Conservation (phyloP, 2,113 vertebrate species). For the Tyrannus savana region DNA sequence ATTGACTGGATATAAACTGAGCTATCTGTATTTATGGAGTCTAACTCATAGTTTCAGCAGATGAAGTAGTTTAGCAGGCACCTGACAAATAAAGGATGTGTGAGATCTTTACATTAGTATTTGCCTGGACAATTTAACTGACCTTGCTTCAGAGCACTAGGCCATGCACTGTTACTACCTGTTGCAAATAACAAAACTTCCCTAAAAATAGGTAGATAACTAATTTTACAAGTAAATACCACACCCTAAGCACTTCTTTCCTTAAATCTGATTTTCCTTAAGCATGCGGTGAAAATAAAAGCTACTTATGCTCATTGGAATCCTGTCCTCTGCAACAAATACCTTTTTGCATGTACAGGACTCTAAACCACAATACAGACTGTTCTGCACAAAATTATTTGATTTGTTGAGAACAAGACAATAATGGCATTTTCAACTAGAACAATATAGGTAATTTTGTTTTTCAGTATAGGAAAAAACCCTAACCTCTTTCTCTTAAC, state of each 20-base stretch:
- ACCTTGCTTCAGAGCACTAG: neutral
- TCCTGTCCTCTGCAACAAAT: neutral
- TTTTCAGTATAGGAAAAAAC: neutral
- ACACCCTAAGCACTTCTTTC: neutral
- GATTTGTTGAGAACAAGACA: constrained; percentile 2
- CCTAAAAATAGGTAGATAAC: neutral
- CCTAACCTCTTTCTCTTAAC: neutral
- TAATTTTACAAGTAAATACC: neutral
- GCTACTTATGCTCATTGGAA: accelerated
- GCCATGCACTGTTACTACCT: neutral
- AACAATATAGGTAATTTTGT: neutral
- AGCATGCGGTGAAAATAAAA: neutral
- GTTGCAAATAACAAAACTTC: neutral
- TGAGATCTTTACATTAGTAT: neutral
- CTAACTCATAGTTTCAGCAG: neutral
- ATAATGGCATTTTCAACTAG: neutral
- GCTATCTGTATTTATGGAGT: neutral
- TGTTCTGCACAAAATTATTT: neutral
- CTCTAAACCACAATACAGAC: constrained; percentile 37
- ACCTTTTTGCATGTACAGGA: constrained; percentile 29
- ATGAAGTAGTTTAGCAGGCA: neutral
- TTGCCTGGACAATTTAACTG: neutral
- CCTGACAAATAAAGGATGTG: neutral
- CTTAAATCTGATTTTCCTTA: neutral
- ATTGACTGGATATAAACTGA: neutral